phyloP scores from a whole-genome alignment of 2,888 invertebrate genomes.

The Ptychoptera contaminata region DNA sequence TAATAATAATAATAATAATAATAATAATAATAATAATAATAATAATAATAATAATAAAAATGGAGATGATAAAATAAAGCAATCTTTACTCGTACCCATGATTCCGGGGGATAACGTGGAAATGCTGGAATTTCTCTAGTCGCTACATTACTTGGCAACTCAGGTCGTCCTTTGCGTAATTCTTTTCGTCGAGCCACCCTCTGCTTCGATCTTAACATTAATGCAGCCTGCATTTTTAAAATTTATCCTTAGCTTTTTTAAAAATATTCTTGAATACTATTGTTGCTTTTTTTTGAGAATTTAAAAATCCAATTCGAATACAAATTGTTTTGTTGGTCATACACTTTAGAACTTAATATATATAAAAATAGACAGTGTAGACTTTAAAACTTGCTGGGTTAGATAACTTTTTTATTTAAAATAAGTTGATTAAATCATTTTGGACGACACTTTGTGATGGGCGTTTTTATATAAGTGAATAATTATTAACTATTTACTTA shows the following conservation, averaged over 20 bases:
- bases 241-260: neutral
- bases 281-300: neutral
- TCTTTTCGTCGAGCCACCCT: conserved; percentile 68
- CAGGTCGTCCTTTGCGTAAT: conserved; percentile 53
- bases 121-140: conserved; percentile 76
- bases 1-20: too few relatives aligned
- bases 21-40: too few relatives aligned
- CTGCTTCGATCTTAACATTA: conserved; percentile 82
- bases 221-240: conserved; percentile 76
- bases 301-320: neutral
- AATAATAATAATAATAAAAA: too few relatives aligned
- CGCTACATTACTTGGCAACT: conserved; percentile 75
- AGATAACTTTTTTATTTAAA: too few relatives aligned
- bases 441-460: too few relatives aligned
- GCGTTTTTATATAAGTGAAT: too few relatives aligned
- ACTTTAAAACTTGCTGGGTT: too few relatives aligned
- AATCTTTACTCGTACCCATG: conserved; percentile 38
- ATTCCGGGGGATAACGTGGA: conserved; percentile 71
- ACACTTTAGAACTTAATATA: too few relatives aligned
- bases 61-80: conserved; percentile 2
- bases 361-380: too few relatives aligned
- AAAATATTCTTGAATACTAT: neutral
- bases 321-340: too few relatives aligned
- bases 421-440: too few relatives aligned
- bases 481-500: too few relatives aligned